Conservation (phyloP, 1,140 invertebrate genomes). For the Grapholita molesta region DNA sequence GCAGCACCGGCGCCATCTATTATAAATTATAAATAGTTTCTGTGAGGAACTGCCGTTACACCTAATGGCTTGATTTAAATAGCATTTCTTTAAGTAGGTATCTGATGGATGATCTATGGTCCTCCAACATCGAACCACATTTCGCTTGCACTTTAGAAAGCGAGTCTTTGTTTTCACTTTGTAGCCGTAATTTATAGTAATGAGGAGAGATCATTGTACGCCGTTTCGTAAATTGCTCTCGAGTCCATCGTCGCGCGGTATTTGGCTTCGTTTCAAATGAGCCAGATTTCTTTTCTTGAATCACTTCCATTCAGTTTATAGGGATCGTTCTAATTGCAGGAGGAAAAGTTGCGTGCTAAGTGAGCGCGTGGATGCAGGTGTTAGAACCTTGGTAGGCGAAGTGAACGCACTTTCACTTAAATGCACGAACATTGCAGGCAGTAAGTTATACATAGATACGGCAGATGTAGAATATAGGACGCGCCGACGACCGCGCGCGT, state of each 20-base stretch:
- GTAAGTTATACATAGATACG: background rate
- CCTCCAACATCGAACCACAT: slow-evolving; percentile 42
- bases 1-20: background rate
- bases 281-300: slow-evolving; percentile 35
- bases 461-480: slow-evolving; percentile 28
- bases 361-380: slow-evolving; percentile 42
- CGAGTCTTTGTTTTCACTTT: slow-evolving; percentile 71
- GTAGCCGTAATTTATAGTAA: slow-evolving; percentile 63
- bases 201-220: slow-evolving; percentile 64
- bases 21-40: too few relatives aligned
- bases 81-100: slow-evolving; percentile 38
- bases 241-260: slow-evolving; percentile 33
- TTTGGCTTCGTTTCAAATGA: slow-evolving; percentile 46
- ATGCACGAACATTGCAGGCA: slow-evolving; percentile 2
- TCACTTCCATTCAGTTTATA: background rate
- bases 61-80: background rate
- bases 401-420: slow-evolving; percentile 56
- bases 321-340: slow-evolving; percentile 5
- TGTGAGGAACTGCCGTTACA: too few relatives aligned
- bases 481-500: slow-evolving; percentile 6
- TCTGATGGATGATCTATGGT: slow-evolving; percentile 45
- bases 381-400: slow-evolving; percentile 55
- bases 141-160: slow-evolving; percentile 68
- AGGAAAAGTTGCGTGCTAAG: slow-evolving; percentile 23
- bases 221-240: slow-evolving; percentile 52